Evolutionary conservation across 2,797 vertebrate species (phyloP).

Genomic region (Pangasius djambal): DNA sequence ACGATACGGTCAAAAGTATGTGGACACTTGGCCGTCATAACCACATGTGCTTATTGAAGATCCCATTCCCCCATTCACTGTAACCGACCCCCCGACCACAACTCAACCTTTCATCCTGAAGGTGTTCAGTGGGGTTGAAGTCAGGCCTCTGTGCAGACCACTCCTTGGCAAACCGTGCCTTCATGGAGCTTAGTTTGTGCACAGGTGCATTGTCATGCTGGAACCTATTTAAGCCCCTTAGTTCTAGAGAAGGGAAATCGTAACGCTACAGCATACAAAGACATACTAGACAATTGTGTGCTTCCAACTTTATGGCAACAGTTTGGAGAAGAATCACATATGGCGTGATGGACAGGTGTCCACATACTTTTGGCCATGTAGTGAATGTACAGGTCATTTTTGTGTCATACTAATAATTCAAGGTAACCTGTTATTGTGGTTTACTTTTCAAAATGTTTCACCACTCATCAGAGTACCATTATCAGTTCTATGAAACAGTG

Average conservation of each 20-base stretch:
- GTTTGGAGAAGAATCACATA: background rate
- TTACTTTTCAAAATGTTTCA: background rate
- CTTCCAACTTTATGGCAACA: background rate
- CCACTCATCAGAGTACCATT: background rate
- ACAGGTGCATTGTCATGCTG: background rate
- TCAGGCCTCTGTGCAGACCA: background rate
- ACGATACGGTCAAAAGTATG: background rate
- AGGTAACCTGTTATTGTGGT: background rate
- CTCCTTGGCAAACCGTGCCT: background rate
- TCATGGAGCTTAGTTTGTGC: background rate
- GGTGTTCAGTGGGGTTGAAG: background rate
- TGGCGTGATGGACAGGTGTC: background rate
- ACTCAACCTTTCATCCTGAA: too few relatives aligned
- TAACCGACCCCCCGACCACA: too few relatives aligned
- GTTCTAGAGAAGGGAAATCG: background rate
- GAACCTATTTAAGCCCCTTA: background rate
- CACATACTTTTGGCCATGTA: background rate
- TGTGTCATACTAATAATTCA: background rate
- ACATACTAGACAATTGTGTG: background rate
- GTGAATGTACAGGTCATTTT: background rate
- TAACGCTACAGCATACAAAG: background rate
- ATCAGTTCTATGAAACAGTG: background rate
- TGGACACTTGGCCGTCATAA: background rate
- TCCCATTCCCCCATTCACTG: background rate
- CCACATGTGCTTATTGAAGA: background rate